Evolutionary conservation across 2,888 invertebrate genomes (phyloP), one percentile per base, ranked within the genome.

Genomic region (Drosophila bunnanda): DNA sequence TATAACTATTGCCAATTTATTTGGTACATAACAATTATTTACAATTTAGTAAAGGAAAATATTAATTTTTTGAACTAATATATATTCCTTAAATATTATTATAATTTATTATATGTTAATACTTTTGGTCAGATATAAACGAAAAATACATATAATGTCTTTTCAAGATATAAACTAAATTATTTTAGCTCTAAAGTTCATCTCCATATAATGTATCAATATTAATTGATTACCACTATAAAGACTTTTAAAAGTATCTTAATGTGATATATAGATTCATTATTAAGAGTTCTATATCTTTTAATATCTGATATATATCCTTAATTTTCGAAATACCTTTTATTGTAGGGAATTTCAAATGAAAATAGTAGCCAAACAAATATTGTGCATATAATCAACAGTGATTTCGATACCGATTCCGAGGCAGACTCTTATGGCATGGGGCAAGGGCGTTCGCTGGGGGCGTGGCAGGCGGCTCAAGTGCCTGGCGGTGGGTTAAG

Each of bases 341-440:
- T 0, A 9, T 15, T 52, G 36, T 12, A 56, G 30, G 25, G 38
- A 43, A 39, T 48, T 53, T 50, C 15, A 44, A 58, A 67, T 65
- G 58, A 77, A 58, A 57, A 55, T 54, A 65, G 77, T 67, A 72
- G 75, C 64, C 72, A 75, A 48, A 41, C 78, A 79, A 73, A 76
- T 79, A 78, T 79, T 62, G 66, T 70, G 68, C 77, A 77, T 70
- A 65, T 70, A 65, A 79, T 72, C 80, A 82, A 80, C 75, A 70
- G 53, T 68, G 50, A 58, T 43, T 48, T 46, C 46, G 57, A 57
- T 57, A 8, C 32, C 32, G 34, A 41, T 41, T 28, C 60, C 5
- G 15, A 25, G 22, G 32, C 56, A 22, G 52, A 30, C 53, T 58
- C 13, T 5, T 13, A n/a, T 6, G 54, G 25, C n/a, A 7, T 25